A percentile compares a stretch with the other conserved stretches of the same genome.
Conservation (phyloP, 1,140 invertebrate genomes). For the Heliconius congener region DNA sequence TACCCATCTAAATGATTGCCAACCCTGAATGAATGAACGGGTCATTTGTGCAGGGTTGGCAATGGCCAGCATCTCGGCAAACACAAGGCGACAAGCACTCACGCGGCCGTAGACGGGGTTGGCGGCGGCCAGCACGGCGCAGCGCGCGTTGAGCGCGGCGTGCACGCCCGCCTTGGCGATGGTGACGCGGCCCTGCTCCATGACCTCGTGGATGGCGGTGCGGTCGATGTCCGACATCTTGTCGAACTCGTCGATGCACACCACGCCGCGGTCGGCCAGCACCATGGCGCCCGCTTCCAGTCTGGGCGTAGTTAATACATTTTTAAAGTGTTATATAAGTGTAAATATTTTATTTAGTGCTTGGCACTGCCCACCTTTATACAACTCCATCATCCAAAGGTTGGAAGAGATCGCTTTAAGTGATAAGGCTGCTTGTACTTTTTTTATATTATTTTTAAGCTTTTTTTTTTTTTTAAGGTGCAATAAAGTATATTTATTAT, state of each 20-base stretch:
- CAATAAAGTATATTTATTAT: too few relatives aligned
- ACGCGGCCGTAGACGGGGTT: conserved; percentile 99
- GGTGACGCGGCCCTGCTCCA: conserved; percentile 97
- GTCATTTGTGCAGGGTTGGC: too few relatives aligned
- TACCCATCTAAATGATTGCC: too few relatives aligned
- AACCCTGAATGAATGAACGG: too few relatives aligned
- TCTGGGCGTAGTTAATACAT: conserved; percentile 65
- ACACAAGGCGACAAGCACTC: conserved; percentile 50
- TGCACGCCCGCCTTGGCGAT: conserved; percentile 99
- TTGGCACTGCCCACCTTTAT: too few relatives aligned
- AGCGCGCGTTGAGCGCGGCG: conserved; percentile 97
- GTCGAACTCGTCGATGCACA: conserved; percentile 99
- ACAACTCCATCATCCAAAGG: too few relatives aligned
- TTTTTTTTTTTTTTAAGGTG: too few relatives aligned
- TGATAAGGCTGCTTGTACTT: too few relatives aligned
- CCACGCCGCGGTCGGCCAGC: conserved; percentile 97
- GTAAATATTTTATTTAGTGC: too few relatives aligned
- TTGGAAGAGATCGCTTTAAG: too few relatives aligned
- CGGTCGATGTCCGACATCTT: conserved; percentile 99
- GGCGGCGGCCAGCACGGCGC: conserved; percentile 98
- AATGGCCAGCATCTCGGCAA: neutral
- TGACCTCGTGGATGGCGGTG: conserved; percentile 99
- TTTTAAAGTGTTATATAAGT: too few relatives aligned
- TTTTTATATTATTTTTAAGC: too few relatives aligned
- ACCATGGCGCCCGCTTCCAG: conserved; percentile 99